Evolutionary conservation across 2,888 invertebrate species (phyloP), one percentile per base, ranked within the genome.

Genomic region (Tetragonula carbonaria): DNA sequence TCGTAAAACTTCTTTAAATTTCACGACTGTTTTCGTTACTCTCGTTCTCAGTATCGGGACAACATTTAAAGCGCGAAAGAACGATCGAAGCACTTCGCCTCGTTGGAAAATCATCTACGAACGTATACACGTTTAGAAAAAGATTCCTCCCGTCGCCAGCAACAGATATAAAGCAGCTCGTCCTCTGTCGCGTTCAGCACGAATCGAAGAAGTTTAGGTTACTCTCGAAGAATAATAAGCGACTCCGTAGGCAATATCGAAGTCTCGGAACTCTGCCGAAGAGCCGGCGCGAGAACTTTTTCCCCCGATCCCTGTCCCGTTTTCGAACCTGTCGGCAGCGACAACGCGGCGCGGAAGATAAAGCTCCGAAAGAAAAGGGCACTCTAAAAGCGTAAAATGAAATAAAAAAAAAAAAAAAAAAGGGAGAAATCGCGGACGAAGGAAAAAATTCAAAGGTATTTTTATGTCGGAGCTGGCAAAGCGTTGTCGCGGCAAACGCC

Each of bases 141-240:
- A 50, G 16, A 33, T 73, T 16, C 13, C 33, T 33, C n/a, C 21
- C 28, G 28, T 50, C 23, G 8, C 21, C 23, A 28, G 3, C 21
- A 45, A n/a, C 14, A 33, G 33, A 38, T 51, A 71, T 5, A 28
- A n/a, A 2, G 13, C 38, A 74, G 14, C 18, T 53, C 50, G 14
- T 45, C 57, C 33, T 23, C 55, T 4, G 2, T 38, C 16, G 50
- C 16, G 2, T 16, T 28, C 16, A 14, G 23, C 21, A 51, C 63
- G 59, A 13, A 45, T 38, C 53, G 38, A 14, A 23, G n/a, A 72
- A 78, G 65, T 72, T 74, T 73, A 45, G 55, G 78, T 75, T 84
- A 84, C 65, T 75, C 73, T 73, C 55, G 55, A 78, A 62, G 72
- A 78, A 72, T 80, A 82, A 85, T 68, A 88, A 85, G 74, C 50